Percentiles rank a stretch among this genome's conserved stretches.
Conservation (phyloP, 2,113 vertebrate genomes). For the Echinops telfairi region DNA sequence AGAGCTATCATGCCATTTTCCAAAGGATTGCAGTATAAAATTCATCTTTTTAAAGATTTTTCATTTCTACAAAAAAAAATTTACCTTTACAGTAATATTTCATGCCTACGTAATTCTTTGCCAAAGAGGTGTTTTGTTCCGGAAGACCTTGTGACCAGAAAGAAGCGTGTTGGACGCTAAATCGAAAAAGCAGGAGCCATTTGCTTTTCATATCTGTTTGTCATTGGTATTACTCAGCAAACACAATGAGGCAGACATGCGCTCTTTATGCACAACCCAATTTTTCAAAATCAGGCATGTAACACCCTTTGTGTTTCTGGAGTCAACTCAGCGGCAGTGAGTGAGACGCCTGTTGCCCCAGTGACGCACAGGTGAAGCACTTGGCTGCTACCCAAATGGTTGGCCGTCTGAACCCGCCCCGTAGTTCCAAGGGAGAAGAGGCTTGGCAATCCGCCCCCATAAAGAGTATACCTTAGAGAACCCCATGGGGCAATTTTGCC, state of each 20-base stretch:
- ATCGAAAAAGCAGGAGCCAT: conserved; percentile 16
- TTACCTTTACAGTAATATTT: too few relatives aligned
- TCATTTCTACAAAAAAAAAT: too few relatives aligned
- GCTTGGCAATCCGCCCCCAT: not conserved
- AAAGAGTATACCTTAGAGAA: not conserved
- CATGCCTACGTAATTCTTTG: too few relatives aligned
- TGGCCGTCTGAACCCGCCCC: not conserved
- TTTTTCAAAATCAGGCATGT: not conserved
- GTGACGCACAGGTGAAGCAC: not conserved
- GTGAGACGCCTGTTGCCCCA: not conserved
- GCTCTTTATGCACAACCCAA: not conserved
- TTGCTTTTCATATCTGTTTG: conserved; percentile 43
- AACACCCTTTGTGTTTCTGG: not conserved
- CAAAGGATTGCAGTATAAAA: too few relatives aligned
- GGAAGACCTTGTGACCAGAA: not conserved
- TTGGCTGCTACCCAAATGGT: not conserved
- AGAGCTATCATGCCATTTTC: too few relatives aligned
- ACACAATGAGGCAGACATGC: not conserved
- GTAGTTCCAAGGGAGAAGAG: not conserved
- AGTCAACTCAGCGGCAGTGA: too few relatives aligned
- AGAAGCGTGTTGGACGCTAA: not conserved
- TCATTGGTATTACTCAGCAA: conserved; percentile 2
- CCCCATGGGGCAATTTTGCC: not conserved
- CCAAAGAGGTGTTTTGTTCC: not conserved
- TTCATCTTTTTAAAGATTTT: too few relatives aligned